phyloP scores from a whole-genome alignment of 2,888 invertebrate genomes.

The Erebia ligea region DNA sequence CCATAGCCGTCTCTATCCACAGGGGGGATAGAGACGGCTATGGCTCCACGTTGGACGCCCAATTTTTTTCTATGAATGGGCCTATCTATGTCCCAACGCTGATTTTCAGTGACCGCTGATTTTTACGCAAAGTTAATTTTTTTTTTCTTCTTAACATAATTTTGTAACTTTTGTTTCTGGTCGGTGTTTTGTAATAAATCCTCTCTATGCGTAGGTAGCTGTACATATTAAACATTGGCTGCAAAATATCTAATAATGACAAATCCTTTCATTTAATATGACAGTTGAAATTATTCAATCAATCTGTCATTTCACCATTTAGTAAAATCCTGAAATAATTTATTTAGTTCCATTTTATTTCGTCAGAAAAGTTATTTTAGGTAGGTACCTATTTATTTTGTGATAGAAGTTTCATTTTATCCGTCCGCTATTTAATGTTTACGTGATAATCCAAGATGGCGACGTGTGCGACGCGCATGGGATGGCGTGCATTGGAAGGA shows the following conservation, averaged over 20 bases:
- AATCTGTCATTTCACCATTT: background rate
- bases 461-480: conserved; percentile 77
- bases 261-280: background rate
- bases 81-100: too few species aligned
- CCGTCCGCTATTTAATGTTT: conserved; percentile 18
- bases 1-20: too few species aligned
- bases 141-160: too few species aligned
- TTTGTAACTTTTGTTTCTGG: too few species aligned
- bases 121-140: too few species aligned
- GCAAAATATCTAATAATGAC: background rate
- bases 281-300: background rate
- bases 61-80: too few species aligned
- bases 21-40: too few species aligned
- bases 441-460: conserved; percentile 64
- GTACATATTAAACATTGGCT: background rate
- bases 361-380: background rate
- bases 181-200: too few species aligned
- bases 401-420: background rate
- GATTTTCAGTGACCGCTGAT: too few species aligned
- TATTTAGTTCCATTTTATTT: background rate
- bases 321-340: background rate
- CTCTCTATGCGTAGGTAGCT: too few species aligned
- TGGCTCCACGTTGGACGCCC: too few species aligned
- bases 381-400: too few species aligned
- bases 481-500: conserved; percentile 80